Conservation (phyloP, 2,113 vertebrate genomes). For the Hirundichthys speculiger region DNA sequence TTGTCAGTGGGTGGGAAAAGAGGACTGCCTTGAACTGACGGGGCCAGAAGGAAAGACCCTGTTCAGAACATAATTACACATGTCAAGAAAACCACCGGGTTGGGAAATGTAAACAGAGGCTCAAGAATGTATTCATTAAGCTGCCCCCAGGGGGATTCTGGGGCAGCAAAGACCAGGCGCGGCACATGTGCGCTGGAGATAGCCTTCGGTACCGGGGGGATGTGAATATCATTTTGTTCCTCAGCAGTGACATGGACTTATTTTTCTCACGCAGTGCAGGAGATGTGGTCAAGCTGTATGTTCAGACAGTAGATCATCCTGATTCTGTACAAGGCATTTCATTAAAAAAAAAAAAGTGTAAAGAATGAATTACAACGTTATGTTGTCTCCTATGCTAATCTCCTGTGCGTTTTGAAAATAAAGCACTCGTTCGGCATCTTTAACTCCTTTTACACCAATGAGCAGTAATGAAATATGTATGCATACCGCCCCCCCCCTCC, state of each 20-base stretch:
- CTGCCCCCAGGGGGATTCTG: slow-evolving; percentile 38
- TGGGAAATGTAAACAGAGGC: slow-evolving; percentile 72
- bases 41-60: slow-evolving; percentile 61
- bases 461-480: slow-evolving; percentile 56
- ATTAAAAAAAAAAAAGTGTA: slow-evolving; percentile 46
- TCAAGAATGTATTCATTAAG: slow-evolving; percentile 58
- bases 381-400: slow-evolving; percentile 47
- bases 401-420: slow-evolving; percentile 46
- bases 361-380: slow-evolving; percentile 51
- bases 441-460: slow-evolving; percentile 66
- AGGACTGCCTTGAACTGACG: slow-evolving; percentile 31
- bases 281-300: slow-evolving; percentile 7
- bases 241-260: slow-evolving; percentile 29
- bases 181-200: slow-evolving; percentile 3
- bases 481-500: slow-evolving; percentile 54
- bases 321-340: slow-evolving; percentile 27
- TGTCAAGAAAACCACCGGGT: slow-evolving; percentile 71
- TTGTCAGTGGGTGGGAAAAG: slow-evolving; percentile 68
- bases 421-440: slow-evolving; percentile 55
- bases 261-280: slow-evolving; percentile 11
- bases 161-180: slow-evolving; percentile 17
- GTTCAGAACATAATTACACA: slow-evolving; percentile 66
- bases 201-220: slow-evolving; percentile 14
- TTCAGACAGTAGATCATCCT: slow-evolving; percentile 39
- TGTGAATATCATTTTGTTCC: slow-evolving; percentile 28